Evolutionary conservation across 2,797 vertebrate species (phyloP).

Genomic region (Cryptoprocta ferox): DNA sequence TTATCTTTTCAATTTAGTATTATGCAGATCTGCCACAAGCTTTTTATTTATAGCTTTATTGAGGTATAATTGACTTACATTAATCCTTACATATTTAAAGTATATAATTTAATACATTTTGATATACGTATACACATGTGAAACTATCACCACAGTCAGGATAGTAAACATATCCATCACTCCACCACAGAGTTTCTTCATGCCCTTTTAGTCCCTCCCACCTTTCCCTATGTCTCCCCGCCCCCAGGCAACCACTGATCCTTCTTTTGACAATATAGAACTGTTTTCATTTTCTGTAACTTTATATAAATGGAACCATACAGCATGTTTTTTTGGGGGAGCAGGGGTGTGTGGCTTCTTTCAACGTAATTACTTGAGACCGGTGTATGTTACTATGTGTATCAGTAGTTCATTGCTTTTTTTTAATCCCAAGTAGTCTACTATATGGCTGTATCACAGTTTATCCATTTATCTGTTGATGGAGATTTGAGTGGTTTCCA

Average conservation of each 20-base stretch:
- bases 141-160: conserved; percentile 8
- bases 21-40: neutral
- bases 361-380: conserved; percentile 32
- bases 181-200: neutral
- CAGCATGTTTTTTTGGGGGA: neutral
- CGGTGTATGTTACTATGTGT: neutral
- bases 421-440: neutral
- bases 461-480: conserved; percentile 17
- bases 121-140: neutral
- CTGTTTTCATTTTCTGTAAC: conserved; percentile 32
- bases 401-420: conserved; percentile 15
- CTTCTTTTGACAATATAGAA: neutral
- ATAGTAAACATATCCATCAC: neutral
- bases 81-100: conserved; percentile 38
- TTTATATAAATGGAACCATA: conserved; percentile 3
- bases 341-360: neutral
- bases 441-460: neutral
- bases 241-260: neutral
- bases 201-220: neutral
- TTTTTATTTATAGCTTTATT: conserved; percentile 54
- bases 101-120: neutral
- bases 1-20: conserved; percentile 27
- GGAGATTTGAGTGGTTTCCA: neutral
- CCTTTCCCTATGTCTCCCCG: neutral
- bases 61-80: neutral